Evolutionary conservation across 2,113 vertebrate genomes (phyloP), one percentile per base, ranked within the genome.

Genomic region (Struthio camelus): DNA sequence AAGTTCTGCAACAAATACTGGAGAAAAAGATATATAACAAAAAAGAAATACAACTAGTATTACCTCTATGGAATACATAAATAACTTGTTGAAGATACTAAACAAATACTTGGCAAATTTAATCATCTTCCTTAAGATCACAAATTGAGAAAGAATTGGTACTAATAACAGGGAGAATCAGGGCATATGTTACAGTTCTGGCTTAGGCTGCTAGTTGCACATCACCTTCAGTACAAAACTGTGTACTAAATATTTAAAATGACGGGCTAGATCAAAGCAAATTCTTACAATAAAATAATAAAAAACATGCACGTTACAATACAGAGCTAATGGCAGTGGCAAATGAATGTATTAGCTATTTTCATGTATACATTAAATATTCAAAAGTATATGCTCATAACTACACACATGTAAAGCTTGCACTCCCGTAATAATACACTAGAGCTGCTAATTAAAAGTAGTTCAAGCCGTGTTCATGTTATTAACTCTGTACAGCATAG

Each of bases 391-490:
- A 9, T 11, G 5, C 66, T 92, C 34, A 30, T 44, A 14, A 34
- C 0, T 1, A 69, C 12, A 9, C 8, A 3, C 4, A 14, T 16
- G 5, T 42, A 25, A 44, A 86, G 76, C 19, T 42, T n/a, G 5
- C 12, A 34, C 4, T 44, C 19, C 12, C 73, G 16, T 80, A 69
- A 16, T 83, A 51, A 56, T 25, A 38, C 42, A 5, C n/a, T 23
- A 66, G n/a, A 88, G 50, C 15, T 7, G 8, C 61, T 89, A 6
- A 28, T 61, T 32, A 20, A 7, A 86, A 84, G 8, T 65, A 56
- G 77, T 76, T 82, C 4, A 54, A 19, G n/a, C 7, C 5, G 9
- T 76, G 90, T 92, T 59, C 13, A 28, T 64, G 15, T 28, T 15
- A 11, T 72, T 87, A 16, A 14, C 48, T 83, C 14, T 79, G 85